A percentile compares a stretch with the other conserved stretches of the same genome.
Evolutionary conservation across 2,888 invertebrate species (phyloP).

Genomic region (Elaeidobius kamerunicus): DNA sequence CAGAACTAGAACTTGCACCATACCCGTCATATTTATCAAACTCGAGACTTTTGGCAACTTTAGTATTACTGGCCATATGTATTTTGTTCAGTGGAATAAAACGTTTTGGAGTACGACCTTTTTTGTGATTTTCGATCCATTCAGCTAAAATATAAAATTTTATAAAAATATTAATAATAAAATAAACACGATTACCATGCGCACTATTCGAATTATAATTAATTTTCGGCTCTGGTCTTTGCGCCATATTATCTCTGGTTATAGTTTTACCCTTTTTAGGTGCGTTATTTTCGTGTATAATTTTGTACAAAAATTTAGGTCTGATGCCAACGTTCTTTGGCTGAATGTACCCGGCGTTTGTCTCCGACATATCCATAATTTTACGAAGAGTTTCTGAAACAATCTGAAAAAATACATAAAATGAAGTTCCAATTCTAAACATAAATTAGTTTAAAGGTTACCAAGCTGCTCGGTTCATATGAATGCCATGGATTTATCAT

Average conservation of each 20-base stretch:
- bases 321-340: conserved; percentile 74
- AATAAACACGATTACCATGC: conserved; percentile 1
- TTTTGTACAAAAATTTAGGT: conserved; percentile 57
- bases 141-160: conserved; percentile 4
- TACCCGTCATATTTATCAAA: conserved; percentile 2
- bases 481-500: conserved; percentile 59
- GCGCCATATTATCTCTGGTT: conserved; percentile 1
- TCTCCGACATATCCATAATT: conserved; percentile 70
- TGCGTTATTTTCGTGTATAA: not conserved
- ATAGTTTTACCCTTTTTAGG: not conserved
- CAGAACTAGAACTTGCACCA: not conserved
- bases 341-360: conserved; percentile 63
- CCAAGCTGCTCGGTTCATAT: conserved; percentile 57
- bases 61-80: not conserved
- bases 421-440: not conserved
- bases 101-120: conserved; percentile 19
- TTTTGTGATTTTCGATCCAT: conserved; percentile 13
- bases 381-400: conserved; percentile 57
- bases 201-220: not conserved
- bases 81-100: conserved; percentile 14
- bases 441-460: conserved; percentile 3
- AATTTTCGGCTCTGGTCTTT: not conserved
- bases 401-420: conserved; percentile 8
- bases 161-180: not conserved
- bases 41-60: not conserved